Evolutionary conservation across 2,888 invertebrate genomes (phyloP).

Genomic region (Caenorhabditis japonica): DNA sequence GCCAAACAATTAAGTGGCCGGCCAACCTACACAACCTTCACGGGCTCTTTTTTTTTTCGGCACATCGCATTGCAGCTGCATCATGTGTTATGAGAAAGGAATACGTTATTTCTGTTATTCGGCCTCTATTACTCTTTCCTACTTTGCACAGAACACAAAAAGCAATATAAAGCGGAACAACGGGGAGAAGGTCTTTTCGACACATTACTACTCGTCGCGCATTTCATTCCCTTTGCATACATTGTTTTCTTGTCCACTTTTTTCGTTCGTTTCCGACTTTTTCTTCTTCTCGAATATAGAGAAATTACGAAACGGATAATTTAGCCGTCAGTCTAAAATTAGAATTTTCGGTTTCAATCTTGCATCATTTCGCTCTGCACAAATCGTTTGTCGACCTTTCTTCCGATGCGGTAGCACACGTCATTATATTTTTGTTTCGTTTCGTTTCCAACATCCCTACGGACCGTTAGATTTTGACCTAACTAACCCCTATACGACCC

Average conservation of each 20-base stretch:
- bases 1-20: constrained; percentile 28
- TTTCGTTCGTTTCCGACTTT: background rate
- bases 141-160: background rate
- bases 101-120: background rate
- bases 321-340: constrained; percentile 19
- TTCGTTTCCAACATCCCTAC: no score
- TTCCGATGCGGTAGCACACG: no score
- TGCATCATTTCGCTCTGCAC: background rate
- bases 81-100: background rate
- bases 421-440: no score
- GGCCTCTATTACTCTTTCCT: background rate
- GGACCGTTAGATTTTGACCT: no score
- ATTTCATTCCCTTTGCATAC: constrained; percentile 7
- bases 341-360: constrained; percentile 3
- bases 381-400: constrained; percentile 3
- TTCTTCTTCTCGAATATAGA: background rate
- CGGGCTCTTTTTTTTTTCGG: no score
- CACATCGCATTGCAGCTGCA: constrained; percentile 1
- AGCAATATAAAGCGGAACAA: background rate
- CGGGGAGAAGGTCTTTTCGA: background rate
- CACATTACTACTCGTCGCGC: constrained; percentile 5
- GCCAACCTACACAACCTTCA: no score
- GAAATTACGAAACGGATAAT: constrained; percentile 11
- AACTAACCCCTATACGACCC: no score
- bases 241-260: constrained; percentile 10